Conservation (phyloP, 2,888 invertebrate species). For the Chaetogeoica ovagalla region DNA sequence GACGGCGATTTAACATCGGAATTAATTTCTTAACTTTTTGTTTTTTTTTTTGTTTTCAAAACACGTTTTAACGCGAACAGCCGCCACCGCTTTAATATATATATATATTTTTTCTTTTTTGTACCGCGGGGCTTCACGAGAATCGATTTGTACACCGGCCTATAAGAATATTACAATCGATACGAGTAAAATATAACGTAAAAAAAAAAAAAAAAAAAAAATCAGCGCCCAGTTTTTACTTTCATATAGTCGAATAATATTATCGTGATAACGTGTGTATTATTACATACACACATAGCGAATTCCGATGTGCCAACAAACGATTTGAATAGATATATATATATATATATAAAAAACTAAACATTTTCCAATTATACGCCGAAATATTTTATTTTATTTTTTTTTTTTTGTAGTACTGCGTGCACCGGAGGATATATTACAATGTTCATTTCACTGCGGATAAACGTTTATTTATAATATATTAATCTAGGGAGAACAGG, state of each 20-base stretch:
- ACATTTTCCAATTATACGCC: too few species aligned
- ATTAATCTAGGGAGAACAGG: too few species aligned
- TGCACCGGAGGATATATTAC: too few species aligned
- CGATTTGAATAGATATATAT: too few species aligned
- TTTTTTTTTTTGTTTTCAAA: background rate
- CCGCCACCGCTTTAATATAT: background rate
- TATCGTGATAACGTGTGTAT: slow-evolving; percentile 21
- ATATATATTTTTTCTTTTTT: background rate
- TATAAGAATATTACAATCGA: slow-evolving; percentile 9
- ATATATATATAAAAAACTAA: too few species aligned
- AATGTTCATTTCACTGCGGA: too few species aligned
- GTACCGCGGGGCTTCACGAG: slow-evolving; percentile 13
- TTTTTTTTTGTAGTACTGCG: too few species aligned
- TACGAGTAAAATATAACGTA: slow-evolving; percentile 10
- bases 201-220: background rate
- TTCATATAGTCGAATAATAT: background rate
- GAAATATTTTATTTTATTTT: too few species aligned
- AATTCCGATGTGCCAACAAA: background rate
- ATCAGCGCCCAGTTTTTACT: background rate
- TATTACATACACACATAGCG: background rate
- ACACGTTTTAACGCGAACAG: background rate
- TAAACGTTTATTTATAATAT: too few species aligned
- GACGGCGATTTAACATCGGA: too few species aligned
- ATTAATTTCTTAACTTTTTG: too few species aligned
- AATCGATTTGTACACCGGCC: slow-evolving; percentile 16